Evolutionary conservation across 2,797 vertebrate species (phyloP).

Genomic region (Tragopan temminckii): DNA sequence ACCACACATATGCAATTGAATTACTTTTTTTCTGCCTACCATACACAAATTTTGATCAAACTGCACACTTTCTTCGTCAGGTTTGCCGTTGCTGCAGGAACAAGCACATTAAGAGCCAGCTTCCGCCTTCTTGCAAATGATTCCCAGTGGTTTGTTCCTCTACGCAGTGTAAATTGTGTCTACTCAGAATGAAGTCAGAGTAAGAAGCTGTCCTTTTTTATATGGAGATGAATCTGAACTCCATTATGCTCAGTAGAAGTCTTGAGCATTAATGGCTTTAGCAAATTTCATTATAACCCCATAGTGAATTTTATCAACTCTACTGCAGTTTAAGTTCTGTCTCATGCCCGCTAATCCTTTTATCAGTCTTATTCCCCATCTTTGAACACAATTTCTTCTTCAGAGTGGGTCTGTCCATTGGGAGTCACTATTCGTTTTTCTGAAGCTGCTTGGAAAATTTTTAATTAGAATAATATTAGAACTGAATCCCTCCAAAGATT

Average conservation of each 20-base stretch:
- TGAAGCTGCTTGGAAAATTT: conserved; percentile 39
- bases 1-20: neutral
- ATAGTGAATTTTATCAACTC: neutral
- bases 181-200: neutral
- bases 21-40: neutral
- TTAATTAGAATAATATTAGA: conserved; percentile 33
- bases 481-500: conserved; percentile 44
- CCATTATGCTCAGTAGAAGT: neutral
- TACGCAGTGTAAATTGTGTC: neutral
- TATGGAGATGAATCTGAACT: neutral
- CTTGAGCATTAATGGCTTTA: conserved; percentile 11
- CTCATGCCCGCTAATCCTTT: conserved; percentile 17
- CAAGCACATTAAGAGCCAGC: neutral
- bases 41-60: neutral
- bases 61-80: neutral
- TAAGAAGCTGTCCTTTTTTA: neutral
- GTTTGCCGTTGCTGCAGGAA: neutral
- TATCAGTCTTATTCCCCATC: neutral
- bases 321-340: neutral
- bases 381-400: conserved; percentile 15
- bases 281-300: neutral
- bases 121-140: neutral
- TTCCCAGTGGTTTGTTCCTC: neutral
- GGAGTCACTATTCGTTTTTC: conserved; percentile 8
- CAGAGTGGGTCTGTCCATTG: neutral